Percentiles rank a stretch among this genome's conserved stretches.
Conservation (phyloP, 2,888 invertebrate genomes). For the Pseudococcus longispinus region DNA sequence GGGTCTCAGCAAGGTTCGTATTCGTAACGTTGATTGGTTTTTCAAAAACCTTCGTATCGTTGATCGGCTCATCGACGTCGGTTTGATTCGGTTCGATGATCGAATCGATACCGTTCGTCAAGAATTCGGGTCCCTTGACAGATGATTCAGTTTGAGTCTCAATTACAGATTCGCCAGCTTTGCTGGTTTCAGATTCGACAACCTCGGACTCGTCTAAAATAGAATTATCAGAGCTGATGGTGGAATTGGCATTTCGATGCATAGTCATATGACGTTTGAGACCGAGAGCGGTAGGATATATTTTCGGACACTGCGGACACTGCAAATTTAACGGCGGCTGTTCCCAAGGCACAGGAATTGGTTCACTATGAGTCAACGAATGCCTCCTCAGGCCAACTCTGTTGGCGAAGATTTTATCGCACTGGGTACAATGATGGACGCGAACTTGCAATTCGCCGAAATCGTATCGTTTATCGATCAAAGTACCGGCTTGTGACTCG, state of each 20-base stretch:
- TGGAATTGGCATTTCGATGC: not conserved
- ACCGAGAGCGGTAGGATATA: not conserved
- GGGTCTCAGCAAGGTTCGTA: no score
- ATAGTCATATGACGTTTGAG: not conserved
- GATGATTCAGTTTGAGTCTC: not conserved
- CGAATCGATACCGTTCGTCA: not conserved
- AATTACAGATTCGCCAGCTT: not conserved
- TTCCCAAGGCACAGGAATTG: not conserved
- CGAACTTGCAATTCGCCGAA: not conserved
- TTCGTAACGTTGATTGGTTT: no score
- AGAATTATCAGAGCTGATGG: not conserved
- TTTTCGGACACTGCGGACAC: not conserved
- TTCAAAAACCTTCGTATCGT: not conserved
- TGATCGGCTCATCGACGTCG: not conserved
- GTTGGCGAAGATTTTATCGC: conserved; percentile 28
- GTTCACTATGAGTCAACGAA: not conserved
- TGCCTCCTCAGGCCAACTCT: not conserved
- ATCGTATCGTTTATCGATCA: not conserved
- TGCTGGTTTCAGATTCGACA: not conserved
- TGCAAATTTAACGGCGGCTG: not conserved
- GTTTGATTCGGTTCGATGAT: no score
- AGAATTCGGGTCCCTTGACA: not conserved
- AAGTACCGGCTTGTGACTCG: not conserved
- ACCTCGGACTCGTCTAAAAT: not conserved
- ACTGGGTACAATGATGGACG: conserved; percentile 37